Percentiles rank a stretch among this genome's conserved stretches.
Evolutionary conservation across 2,888 invertebrate genomes (phyloP).

Genomic region (Fissipunctia ypsillon): DNA sequence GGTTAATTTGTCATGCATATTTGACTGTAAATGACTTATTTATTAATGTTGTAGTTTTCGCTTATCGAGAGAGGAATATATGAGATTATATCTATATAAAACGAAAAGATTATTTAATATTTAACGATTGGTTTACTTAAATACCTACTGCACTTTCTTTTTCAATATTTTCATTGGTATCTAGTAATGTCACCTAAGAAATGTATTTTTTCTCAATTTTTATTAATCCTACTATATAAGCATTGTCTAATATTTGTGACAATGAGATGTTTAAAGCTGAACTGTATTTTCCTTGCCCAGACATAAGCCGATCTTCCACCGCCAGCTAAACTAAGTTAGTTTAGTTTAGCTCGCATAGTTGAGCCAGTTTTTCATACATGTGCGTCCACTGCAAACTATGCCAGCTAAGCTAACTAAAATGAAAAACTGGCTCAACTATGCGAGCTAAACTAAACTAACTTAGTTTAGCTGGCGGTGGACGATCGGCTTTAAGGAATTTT

Average conservation of each 20-base stretch:
- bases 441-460: too few species aligned
- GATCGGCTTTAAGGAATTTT: too few species aligned
- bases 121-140: conserved; percentile 35
- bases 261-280: background rate
- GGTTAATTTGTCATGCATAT: conserved; percentile 53
- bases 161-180: conserved; percentile 31
- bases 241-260: conserved; percentile 47
- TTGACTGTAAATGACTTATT: conserved; percentile 55
- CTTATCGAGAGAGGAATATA: conserved; percentile 55
- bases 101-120: conserved; percentile 22
- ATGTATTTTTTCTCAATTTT: conserved; percentile 53
- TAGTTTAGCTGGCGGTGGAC: too few species aligned
- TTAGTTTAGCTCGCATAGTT: too few species aligned
- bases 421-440: too few species aligned
- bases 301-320: too few species aligned
- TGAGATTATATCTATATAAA: conserved; percentile 45
- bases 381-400: too few species aligned
- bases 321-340: too few species aligned
- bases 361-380: too few species aligned
- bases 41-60: conserved; percentile 59
- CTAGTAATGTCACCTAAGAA: conserved; percentile 43
- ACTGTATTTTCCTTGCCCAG: conserved; percentile 4
- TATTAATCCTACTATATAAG: conserved; percentile 38
- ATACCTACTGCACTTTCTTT: conserved; percentile 45
- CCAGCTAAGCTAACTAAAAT: too few species aligned